Conservation (phyloP, 2,888 invertebrate species). For the Mesorhabditis spiculigera region DNA sequence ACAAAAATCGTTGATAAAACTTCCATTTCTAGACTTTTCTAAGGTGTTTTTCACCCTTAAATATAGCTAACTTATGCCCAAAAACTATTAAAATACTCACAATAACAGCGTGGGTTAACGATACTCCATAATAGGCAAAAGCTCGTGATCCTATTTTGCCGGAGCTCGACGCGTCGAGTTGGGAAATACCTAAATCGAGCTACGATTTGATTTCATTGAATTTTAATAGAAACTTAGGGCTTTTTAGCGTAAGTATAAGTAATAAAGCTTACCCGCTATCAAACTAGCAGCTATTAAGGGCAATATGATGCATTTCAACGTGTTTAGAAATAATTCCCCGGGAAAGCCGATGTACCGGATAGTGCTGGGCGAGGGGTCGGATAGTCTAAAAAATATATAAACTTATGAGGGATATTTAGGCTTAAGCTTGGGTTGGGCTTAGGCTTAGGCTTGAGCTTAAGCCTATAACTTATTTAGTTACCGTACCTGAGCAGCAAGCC, state of each 20-base stretch:
- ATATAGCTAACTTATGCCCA: neutral
- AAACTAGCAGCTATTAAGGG: neutral
- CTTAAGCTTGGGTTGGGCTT: no score
- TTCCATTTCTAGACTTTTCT: no score
- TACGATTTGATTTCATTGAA: constrained; percentile 8
- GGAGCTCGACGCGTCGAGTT: constrained; percentile 67
- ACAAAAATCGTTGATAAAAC: no score
- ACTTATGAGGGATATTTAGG: neutral
- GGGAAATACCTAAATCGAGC: constrained; percentile 65
- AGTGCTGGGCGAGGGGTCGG: neutral
- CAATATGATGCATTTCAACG: constrained; percentile 4
- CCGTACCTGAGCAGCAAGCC: constrained; percentile 24
- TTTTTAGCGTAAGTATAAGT: neutral
- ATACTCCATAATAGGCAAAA: constrained; percentile 64
- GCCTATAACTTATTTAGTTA: neutral
- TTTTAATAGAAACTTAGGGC: neutral
- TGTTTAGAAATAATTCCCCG: neutral
- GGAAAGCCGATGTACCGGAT: constrained; percentile 6
- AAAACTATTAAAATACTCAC: constrained; percentile 1
- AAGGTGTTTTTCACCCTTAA: no score
- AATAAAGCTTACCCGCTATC: neutral
- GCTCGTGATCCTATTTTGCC: constrained; percentile 69
- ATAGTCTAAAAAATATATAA: constrained; percentile 1
- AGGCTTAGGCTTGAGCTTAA: no score
- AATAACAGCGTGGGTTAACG: neutral